Percentiles rank a stretch among this genome's conserved stretches.
Conservation (phyloP, 37 sponge, comb jelly and placozoan genomes). For the Corticium candelabrum region DNA sequence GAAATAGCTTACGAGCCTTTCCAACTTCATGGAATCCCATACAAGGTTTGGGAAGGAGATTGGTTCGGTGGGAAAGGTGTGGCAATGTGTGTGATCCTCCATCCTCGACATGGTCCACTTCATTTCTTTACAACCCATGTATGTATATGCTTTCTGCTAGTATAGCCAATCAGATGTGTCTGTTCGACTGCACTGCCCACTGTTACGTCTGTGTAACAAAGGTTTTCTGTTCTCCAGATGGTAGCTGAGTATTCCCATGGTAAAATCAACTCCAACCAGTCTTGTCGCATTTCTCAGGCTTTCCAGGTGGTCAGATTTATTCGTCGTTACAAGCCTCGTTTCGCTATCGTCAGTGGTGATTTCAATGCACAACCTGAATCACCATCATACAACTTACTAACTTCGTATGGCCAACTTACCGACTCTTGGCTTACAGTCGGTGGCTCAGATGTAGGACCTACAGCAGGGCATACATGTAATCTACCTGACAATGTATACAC, state of each 20-base stretch:
- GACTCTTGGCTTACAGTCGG: background rate
- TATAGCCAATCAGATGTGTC: no score
- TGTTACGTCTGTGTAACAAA: no score
- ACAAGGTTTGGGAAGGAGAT: background rate
- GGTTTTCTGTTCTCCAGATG: background rate
- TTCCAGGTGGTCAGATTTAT: background rate
- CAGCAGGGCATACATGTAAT: background rate
- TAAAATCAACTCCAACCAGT: background rate
- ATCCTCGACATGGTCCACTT: background rate
- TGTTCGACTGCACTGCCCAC: no score
- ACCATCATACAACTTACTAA: background rate
- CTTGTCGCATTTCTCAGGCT: background rate
- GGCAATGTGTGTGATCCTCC: background rate
- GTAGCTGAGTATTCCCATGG: background rate
- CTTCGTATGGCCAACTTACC: background rate
- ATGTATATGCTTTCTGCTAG: no score
- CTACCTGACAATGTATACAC: background rate
- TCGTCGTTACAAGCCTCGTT: background rate
- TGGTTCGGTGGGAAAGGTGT: background rate
- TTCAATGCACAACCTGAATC: background rate
- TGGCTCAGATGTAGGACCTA: background rate
- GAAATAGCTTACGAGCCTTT: background rate
- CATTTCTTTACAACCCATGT: background rate
- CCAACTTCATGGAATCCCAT: background rate
- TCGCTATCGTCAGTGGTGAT: background rate